These are phyloP conservation scores for Sterna hirundo DNA, from an alignment of 2,113 vertebrate species.

Conservation along the genomic window DNA sequence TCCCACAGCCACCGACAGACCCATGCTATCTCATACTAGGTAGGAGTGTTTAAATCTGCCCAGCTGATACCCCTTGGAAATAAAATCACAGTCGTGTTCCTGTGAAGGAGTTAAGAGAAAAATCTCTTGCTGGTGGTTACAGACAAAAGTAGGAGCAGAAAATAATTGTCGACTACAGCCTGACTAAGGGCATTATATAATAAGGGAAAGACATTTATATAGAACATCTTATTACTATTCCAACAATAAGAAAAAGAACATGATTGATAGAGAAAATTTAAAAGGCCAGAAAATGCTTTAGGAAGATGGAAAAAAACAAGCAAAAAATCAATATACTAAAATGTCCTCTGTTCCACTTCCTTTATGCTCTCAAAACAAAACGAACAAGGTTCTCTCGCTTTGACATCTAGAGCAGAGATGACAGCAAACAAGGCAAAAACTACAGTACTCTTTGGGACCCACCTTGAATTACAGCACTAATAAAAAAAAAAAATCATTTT, in stretches of 20 bases:
- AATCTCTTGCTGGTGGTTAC: slow-evolving; percentile 3
- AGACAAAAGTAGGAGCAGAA: background rate
- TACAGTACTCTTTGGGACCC: background rate
- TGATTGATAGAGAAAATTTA: background rate
- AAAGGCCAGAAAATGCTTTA: slow-evolving; percentile 1
- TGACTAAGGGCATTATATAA: slow-evolving; percentile 10
- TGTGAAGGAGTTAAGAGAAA: background rate
- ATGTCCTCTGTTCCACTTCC: background rate
- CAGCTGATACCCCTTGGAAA: background rate
- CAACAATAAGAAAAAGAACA: background rate
- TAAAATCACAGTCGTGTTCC: background rate
- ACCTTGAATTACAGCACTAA: slow-evolving; percentile 11
- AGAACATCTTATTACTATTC: background rate
- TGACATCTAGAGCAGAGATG: background rate
- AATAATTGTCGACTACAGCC: background rate
- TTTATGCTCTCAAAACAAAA: background rate
- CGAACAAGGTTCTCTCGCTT: background rate
- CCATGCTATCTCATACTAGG: background rate
- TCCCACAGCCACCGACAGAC: background rate
- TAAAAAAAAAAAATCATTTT: background rate
- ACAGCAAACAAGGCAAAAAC: slow-evolving; percentile 27
- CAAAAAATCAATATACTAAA: slow-evolving; percentile 12
- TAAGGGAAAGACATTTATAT: background rate
- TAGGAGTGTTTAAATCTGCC: background rate
- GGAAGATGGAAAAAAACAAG: background rate